Evolutionary conservation across 2,113 vertebrate genomes (phyloP).

Genomic region (Amphiprion ocellaris): DNA sequence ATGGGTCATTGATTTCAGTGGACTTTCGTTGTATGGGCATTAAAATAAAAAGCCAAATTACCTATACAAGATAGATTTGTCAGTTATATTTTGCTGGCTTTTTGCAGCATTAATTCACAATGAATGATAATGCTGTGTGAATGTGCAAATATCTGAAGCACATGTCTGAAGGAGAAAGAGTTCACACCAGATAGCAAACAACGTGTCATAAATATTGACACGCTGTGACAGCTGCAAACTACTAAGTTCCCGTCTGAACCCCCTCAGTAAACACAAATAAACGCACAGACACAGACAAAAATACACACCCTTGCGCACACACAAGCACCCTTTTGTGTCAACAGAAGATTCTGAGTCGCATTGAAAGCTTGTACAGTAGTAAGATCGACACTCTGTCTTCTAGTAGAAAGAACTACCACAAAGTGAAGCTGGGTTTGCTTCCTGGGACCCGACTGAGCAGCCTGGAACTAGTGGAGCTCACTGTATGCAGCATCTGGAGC

Average conservation of each 20-base stretch:
- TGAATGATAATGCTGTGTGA: constrained; percentile 1
- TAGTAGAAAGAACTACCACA: constrained; percentile 56
- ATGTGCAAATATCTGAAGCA: constrained; percentile 61
- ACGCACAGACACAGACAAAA: constrained; percentile 31
- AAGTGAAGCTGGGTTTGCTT: constrained; percentile 63
- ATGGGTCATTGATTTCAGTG: background rate
- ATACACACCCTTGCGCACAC: constrained; percentile 22
- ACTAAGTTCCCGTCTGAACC: constrained; percentile 69
- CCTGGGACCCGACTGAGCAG: constrained; percentile 55
- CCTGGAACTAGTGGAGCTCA: constrained; percentile 46
- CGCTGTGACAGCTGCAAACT: constrained; percentile 75
- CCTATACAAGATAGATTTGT: too few species aligned
- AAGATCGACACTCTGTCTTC: constrained; percentile 65
- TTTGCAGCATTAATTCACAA: constrained; percentile 1
- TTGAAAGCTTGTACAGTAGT: constrained; percentile 72
- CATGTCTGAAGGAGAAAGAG: constrained; percentile 65
- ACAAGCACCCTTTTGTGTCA: constrained; percentile 67
- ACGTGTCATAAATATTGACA: constrained; percentile 78
- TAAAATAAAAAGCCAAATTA: background rate
- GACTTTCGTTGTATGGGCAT: background rate
- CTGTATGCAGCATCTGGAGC: constrained; percentile 29
- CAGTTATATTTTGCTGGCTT: constrained; percentile 14
- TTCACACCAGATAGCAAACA: constrained; percentile 66
- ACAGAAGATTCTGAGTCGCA: constrained; percentile 65
- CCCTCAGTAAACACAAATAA: constrained; percentile 64